Conservation (phyloP, 2,113 vertebrate genomes). For the Rhipidura dahli region DNA sequence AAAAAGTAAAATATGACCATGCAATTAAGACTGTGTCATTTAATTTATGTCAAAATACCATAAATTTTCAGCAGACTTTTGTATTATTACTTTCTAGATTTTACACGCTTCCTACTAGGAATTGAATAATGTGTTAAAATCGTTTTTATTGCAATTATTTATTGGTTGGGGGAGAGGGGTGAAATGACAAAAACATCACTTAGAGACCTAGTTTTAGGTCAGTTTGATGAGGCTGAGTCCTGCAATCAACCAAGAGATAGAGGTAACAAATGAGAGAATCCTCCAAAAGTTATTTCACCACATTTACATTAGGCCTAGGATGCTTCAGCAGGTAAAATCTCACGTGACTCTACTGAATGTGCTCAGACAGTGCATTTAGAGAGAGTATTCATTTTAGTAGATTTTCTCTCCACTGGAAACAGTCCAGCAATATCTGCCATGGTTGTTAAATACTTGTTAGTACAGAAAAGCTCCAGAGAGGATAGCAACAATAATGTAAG, state of each 20-base stretch:
- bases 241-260: neutral
- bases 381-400: neutral
- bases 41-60: neutral
- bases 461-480: neutral
- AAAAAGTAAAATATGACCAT: neutral
- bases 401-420: neutral
- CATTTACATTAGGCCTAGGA: neutral
- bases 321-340: neutral
- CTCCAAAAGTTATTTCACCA: neutral
- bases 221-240: neutral
- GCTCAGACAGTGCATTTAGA: neutral
- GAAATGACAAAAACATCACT: neutral
- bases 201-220: neutral
- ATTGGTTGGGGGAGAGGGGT: rapidly evolving
- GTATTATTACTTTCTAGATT: neutral
- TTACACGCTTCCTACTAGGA: neutral
- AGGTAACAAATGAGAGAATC: neutral
- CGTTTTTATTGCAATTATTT: neutral
- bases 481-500: neutral
- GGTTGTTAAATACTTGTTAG: neutral
- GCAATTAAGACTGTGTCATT: neutral
- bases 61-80: neutral
- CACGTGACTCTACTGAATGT: neutral
- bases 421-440: neutral
- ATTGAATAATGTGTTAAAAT: neutral